Evolutionary conservation across 2,888 invertebrate species (phyloP).

Genomic region (Cynaeus angustus): DNA sequence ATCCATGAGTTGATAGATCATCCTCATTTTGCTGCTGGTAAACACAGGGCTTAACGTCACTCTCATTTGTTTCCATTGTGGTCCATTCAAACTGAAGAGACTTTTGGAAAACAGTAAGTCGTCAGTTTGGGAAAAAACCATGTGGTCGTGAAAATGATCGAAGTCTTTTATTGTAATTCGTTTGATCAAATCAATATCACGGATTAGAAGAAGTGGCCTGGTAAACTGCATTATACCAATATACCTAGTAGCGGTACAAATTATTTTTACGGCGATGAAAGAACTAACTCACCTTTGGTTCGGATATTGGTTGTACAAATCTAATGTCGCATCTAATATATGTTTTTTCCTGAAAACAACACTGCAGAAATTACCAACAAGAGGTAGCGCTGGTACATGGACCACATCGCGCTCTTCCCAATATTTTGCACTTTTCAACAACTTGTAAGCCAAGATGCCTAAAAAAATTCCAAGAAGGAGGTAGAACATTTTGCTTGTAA

Average conservation of each 20-base stretch:
- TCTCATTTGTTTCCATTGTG: conserved; percentile 67
- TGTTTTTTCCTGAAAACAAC: neutral
- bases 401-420: neutral
- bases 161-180: conserved; percentile 75
- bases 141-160: conserved; percentile 74
- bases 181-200: conserved; percentile 76
- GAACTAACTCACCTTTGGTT: neutral
- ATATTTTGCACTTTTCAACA: neutral
- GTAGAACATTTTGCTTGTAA: neutral
- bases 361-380: neutral
- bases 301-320: neutral
- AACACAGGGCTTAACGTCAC: conserved; percentile 70
- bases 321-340: neutral
- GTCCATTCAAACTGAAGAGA: conserved; percentile 55
- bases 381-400: neutral
- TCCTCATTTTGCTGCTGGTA: conserved; percentile 71
- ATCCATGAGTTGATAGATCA: conserved; percentile 68
- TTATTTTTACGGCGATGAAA: neutral
- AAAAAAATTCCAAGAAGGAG: neutral
- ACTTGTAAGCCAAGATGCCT: neutral
- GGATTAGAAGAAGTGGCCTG: conserved; percentile 71
- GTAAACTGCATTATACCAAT: conserved; percentile 56
- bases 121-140: conserved; percentile 56
- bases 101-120: conserved; percentile 73
- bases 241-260: conserved; percentile 53